Percentiles rank a stretch among this genome's conserved stretches.
Conservation (phyloP, 2,888 invertebrate species). For the Callyntrura guangdongensis region DNA sequence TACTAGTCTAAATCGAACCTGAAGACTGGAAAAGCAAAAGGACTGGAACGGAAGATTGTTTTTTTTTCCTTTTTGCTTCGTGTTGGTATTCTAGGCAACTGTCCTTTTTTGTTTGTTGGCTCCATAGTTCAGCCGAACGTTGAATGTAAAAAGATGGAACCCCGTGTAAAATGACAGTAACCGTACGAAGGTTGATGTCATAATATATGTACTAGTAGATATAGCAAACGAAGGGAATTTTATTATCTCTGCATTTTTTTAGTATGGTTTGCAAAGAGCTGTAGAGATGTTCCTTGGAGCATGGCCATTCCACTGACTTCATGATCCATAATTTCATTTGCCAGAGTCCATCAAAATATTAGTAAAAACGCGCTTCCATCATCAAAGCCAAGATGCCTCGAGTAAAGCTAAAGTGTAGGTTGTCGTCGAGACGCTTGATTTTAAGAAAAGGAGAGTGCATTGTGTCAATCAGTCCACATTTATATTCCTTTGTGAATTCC, state of each 20-base stretch:
- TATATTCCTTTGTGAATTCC: slow-evolving; percentile 44
- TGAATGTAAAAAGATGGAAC: too few relatives aligned
- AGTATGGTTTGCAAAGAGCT: too few relatives aligned
- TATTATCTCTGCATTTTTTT: too few relatives aligned
- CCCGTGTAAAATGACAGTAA: too few relatives aligned
- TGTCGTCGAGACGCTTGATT: neutral
- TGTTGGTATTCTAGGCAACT: neutral
- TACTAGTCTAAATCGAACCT: slow-evolving; percentile 21
- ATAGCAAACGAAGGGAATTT: too few relatives aligned
- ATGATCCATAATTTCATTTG: slow-evolving; percentile 10
- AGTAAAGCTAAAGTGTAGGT: neutral
- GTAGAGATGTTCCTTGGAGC: too few relatives aligned
- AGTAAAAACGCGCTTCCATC: neutral
- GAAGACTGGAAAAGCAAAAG: slow-evolving; percentile 5
- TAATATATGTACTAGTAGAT: too few relatives aligned
- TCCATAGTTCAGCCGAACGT: too few relatives aligned
- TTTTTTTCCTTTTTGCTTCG: slow-evolving; percentile 6
- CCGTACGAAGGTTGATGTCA: too few relatives aligned
- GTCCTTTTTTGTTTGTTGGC: neutral
- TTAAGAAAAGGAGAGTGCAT: neutral
- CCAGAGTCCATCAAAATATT: slow-evolving; percentile 17
- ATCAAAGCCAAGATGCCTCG: too few relatives aligned
- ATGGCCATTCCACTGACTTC: neutral
- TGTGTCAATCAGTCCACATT: slow-evolving; percentile 73
- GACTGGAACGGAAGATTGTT: slow-evolving; percentile 45